phyloP scores from a whole-genome alignment of 2,888 invertebrate genomes.

The Papilio elwesi region DNA sequence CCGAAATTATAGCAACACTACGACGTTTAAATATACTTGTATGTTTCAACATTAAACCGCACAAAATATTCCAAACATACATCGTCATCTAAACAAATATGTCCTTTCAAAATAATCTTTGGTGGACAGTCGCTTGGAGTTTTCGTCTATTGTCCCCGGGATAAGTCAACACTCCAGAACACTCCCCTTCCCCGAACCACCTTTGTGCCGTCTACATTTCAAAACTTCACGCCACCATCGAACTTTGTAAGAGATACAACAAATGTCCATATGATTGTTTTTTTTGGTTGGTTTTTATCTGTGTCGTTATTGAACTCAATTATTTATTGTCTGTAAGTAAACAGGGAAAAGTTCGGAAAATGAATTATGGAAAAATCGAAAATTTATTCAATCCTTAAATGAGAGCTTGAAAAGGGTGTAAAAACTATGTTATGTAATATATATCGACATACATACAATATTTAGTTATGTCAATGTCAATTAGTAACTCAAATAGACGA shows the following conservation, averaged over 20 bases:
- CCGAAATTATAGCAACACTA: no score
- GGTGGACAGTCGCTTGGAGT: constrained; percentile 63
- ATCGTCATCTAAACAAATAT: constrained; percentile 74
- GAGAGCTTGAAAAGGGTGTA: no score
- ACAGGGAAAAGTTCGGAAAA: no score
- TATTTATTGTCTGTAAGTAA: no score
- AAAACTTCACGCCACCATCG: constrained; percentile 68
- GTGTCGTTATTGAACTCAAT: constrained; percentile 34
- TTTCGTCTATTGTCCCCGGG: constrained; percentile 73
- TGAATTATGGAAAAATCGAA: no score
- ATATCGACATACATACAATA: no score
- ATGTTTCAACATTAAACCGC: neutral
- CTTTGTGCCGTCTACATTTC: constrained; percentile 70
- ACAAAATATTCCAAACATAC: constrained; percentile 41
- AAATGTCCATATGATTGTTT: constrained; percentile 32
- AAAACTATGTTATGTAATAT: no score
- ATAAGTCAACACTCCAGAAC: constrained; percentile 71
- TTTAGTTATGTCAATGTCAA: no score
- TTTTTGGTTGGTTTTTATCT: constrained; percentile 35
- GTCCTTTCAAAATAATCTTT: constrained; percentile 73
- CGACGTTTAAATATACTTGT: neutral
- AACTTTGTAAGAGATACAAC: constrained; percentile 44
- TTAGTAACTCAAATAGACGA: no score
- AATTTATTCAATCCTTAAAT: no score
- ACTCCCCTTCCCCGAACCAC: constrained; percentile 76